These are phyloP conservation scores for Margarornis squamiger DNA, from an alignment of 2,797 vertebrate species.

Conservation along the genomic window DNA sequence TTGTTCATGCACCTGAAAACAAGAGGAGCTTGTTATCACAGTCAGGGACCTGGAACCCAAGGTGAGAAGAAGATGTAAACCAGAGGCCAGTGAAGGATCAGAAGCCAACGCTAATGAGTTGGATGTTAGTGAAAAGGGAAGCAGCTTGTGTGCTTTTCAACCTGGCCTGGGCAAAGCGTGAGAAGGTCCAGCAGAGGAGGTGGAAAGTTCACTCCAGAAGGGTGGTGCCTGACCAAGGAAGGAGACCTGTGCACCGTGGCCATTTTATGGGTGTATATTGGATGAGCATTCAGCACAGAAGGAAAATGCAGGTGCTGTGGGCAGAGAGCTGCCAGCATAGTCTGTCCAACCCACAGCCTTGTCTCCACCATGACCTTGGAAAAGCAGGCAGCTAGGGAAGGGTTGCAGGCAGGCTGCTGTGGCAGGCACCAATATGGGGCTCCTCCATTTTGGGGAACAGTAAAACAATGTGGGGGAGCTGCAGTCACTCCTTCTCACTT, in stretches of 20 bases:
- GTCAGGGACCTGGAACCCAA: not conserved
- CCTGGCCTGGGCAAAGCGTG: not conserved
- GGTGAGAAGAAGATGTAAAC: not conserved
- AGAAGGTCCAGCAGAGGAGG: not conserved
- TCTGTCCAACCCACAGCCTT: not conserved
- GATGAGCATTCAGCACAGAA: not conserved
- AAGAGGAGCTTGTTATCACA: not conserved
- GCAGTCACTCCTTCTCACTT: not conserved
- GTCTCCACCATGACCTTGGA: not conserved
- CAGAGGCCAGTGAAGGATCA: not conserved
- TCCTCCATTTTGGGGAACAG: not conserved
- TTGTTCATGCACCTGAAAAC: not conserved
- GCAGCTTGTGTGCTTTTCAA: not conserved
- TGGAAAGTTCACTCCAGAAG: not conserved
- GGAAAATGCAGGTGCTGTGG: not conserved
- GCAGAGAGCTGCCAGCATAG: not conserved
- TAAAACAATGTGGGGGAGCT: rapidly evolving
- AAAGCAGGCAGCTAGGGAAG: not conserved
- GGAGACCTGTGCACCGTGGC: rapidly evolving
- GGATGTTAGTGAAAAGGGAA: not conserved
- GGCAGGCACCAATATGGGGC: rapidly evolving
- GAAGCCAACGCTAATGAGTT: not conserved
- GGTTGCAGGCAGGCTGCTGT: not conserved
- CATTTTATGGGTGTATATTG: not conserved
- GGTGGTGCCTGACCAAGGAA: not conserved